These are phyloP conservation scores for Drosophila kikkawai DNA, from an alignment of 1,140 invertebrate species.

Conservation along the genomic window DNA sequence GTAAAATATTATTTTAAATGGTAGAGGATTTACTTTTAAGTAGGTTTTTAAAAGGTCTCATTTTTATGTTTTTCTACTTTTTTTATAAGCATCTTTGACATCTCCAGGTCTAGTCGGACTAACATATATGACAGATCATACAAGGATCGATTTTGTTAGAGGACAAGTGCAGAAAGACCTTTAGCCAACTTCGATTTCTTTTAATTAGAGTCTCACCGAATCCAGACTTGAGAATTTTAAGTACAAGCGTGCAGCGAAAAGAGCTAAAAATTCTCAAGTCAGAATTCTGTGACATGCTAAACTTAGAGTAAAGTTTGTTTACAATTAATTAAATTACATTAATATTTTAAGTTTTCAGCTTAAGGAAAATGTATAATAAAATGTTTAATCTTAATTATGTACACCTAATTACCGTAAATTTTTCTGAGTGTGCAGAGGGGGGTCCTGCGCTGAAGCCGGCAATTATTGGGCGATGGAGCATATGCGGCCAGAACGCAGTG, in stretches of 20 bases:
- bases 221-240: background rate
- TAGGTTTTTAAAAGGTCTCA: too few species aligned
- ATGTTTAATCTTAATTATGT: fast-evolving
- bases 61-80: background rate
- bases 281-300: background rate
- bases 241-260: background rate
- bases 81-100: background rate
- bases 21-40: background rate
- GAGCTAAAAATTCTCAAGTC: background rate
- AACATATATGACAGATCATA: background rate
- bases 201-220: background rate
- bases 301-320: too few species aligned
- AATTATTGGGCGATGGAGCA: conserved; percentile 69
- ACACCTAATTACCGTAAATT: background rate
- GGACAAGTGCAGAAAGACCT: background rate
- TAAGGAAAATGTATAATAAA: background rate
- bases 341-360: too few species aligned
- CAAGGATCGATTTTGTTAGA: too few species aligned
- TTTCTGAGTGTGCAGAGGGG: conserved; percentile 1
- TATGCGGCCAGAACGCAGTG: conserved; percentile 64
- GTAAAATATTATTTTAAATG: background rate
- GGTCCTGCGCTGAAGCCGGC: conserved; percentile 14
- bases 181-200: too few species aligned
- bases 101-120: background rate
- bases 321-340: too few species aligned